Evolutionary conservation across 2,113 vertebrate genomes (phyloP).

Genomic region (Stegostoma tigrinum): DNA sequence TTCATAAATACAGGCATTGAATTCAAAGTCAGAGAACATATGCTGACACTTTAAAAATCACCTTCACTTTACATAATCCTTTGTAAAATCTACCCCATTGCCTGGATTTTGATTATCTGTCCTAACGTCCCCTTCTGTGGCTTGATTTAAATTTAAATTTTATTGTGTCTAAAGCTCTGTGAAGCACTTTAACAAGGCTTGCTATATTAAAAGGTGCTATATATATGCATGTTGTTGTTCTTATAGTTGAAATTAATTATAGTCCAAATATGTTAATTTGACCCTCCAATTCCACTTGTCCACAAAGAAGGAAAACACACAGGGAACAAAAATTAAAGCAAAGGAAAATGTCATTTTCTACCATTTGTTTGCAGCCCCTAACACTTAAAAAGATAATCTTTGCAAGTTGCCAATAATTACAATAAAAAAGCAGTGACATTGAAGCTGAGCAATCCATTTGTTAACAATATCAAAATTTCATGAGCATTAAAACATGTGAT

Average conservation of each 20-base stretch:
- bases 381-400: not conserved
- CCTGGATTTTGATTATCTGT: not conserved
- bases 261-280: not conserved
- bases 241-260: not conserved
- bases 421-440: not conserved
- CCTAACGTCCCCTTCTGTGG: not conserved
- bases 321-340: not conserved
- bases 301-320: not conserved
- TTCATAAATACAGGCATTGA: too few relatives aligned
- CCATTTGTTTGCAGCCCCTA: not conserved
- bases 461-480: not conserved
- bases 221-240: not conserved
- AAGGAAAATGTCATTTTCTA: not conserved
- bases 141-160: not conserved
- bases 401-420: not conserved
- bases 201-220: not conserved
- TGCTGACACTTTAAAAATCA: too few relatives aligned
- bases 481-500: not conserved
- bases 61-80: too few relatives aligned
- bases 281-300: not conserved
- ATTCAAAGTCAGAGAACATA: too few relatives aligned
- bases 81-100: not conserved
- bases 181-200: not conserved
- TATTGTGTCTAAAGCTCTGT: not conserved
- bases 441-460: not conserved